Evolutionary conservation across 2,888 invertebrate genomes (phyloP), one percentile per base, ranked within the genome.

Genomic region (Ypsolopha scabrella): DNA sequence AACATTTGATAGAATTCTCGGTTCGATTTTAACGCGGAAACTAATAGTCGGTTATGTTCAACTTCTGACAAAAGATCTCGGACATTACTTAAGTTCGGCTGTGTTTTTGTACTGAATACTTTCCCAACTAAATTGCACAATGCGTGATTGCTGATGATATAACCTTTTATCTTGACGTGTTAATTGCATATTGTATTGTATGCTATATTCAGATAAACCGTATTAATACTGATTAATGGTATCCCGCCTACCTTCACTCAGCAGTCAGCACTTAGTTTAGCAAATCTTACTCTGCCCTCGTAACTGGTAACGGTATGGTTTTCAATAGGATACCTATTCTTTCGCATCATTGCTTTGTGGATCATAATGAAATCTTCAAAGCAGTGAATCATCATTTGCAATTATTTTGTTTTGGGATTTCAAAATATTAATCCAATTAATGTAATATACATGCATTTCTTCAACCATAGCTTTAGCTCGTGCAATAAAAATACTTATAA

Each of bases 81-180:
- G 38, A 73, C 65, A 65, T 71, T 68, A 75, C 72, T 72, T 74
- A 67, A 68, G 65, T 75, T 76, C 63, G 65, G 62, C 61, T 65
- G 61, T 63, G 64, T 67, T 34, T 36, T 41, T 65, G 64, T 64
- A 68, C 65, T 64, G 68, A 67, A 65, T 65, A 55, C 58, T 64
- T 64, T 66, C 66, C 70, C 69, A 67, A 62, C 60, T 69, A 73
- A 24, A 74, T 78, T 72, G 64, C 68, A 63, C 71, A 76, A 78
- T 57, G 44, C 51, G 59, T 58, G 59, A 64, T 65, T 58, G 56
- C 55, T 53, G 63, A 62, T 78, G 72, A 72, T 69, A 70, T 68
- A 76, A 79, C 65, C 60, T 65, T 64, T 64, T 63, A 58, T 64
- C 67, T 53, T 67, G 69, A 71, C 64, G 64, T 61, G 60, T 68